Conservation (phyloP, 2,888 invertebrate genomes). For the Torymus aiolomorphi region DNA sequence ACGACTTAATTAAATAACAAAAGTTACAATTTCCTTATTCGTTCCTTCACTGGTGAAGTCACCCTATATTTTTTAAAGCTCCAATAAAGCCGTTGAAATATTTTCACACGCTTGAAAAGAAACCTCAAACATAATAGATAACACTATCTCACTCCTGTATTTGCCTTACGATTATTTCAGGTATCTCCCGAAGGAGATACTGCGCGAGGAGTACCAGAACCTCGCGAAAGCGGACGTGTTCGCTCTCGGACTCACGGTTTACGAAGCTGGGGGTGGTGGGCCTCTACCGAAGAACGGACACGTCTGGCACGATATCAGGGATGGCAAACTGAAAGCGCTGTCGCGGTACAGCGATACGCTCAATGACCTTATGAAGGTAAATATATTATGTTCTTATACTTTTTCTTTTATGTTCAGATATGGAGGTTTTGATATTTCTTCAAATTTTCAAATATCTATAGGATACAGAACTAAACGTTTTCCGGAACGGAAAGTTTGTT, state of each 20-base stretch:
- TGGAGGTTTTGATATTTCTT: no score
- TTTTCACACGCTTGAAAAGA: no score
- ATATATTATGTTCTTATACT: no score
- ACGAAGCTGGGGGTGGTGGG: constrained; percentile 87
- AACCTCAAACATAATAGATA: not conserved
- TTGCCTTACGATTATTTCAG: not conserved
- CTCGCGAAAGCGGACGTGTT: constrained; percentile 94
- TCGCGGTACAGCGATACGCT: constrained; percentile 83
- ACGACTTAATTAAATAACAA: no score
- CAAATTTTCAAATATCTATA: no score
- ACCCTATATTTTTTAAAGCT: no score
- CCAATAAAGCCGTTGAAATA: no score
- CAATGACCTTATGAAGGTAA: constrained; percentile 84
- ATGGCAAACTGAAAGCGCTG: constrained; percentile 84
- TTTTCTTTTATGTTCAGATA: no score
- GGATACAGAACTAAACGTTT: no score
- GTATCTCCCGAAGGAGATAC: constrained; percentile 84
- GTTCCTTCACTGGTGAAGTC: no score
- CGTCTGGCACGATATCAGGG: constrained; percentile 88
- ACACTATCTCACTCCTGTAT: not conserved
- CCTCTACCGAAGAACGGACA: constrained; percentile 92
- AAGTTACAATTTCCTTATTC: no score
- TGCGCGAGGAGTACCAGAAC: constrained; percentile 87
- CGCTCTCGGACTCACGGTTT: constrained; percentile 86
- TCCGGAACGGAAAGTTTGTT: no score